Evolutionary conservation across 1,140 invertebrate species (phyloP).

Genomic region (Chironomus striatipennis): DNA sequence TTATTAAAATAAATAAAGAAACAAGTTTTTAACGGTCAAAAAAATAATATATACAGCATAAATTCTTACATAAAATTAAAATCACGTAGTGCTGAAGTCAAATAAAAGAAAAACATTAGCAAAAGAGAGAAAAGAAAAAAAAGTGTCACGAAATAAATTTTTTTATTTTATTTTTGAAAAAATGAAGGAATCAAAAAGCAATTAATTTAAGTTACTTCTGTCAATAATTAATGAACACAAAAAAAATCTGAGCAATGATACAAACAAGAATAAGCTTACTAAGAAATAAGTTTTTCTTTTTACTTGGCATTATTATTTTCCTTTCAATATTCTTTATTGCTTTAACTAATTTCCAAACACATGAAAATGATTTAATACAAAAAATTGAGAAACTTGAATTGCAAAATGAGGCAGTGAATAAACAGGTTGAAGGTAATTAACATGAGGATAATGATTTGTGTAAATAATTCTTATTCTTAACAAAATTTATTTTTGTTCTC

Average conservation of each 20-base stretch:
- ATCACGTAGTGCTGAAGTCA: neutral
- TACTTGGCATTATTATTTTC: neutral
- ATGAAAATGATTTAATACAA: neutral
- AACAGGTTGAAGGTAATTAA: slow-evolving; percentile 43
- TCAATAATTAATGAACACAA: neutral
- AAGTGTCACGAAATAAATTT: neutral
- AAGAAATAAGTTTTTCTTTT: slow-evolving; percentile 6
- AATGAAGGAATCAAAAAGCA: neutral
- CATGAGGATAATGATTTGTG: slow-evolving; percentile 23
- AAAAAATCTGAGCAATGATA: neutral
- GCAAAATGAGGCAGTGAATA: slow-evolving; percentile 43
- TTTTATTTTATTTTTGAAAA: neutral
- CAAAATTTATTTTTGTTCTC: neutral
- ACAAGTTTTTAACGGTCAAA: neutral
- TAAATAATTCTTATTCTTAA: too few species aligned
- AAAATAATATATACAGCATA: neutral
- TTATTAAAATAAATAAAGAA: neutral
- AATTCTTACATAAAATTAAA: neutral
- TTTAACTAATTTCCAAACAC: neutral
- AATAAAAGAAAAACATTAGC: slow-evolving; percentile 9
- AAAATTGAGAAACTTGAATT: slow-evolving; percentile 31
- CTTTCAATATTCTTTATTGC: neutral
- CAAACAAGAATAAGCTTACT: slow-evolving; percentile 4
- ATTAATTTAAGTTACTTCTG: neutral
- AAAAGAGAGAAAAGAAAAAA: neutral